These are phyloP conservation scores for Chrysochloris asiatica DNA, from an alignment of 2,113 vertebrate genomes.

Conservation along the genomic window DNA sequence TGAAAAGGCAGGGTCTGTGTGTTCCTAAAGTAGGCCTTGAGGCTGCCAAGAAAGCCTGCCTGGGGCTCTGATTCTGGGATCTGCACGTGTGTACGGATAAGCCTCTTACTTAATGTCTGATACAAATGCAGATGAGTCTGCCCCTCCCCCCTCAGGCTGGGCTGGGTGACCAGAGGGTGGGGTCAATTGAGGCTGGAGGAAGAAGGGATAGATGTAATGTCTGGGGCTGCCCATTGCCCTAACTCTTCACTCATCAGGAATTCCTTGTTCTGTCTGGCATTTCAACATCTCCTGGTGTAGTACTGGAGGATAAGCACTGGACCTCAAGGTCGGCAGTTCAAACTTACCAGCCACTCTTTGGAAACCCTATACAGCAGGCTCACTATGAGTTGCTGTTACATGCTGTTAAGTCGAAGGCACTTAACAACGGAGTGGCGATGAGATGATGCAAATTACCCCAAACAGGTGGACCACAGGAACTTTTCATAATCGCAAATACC, in stretches of 20 bases:
- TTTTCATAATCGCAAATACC: slow-evolving; percentile 29
- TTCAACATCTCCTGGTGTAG: neutral
- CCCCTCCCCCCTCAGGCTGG: too few species aligned
- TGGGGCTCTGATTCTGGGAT: neutral
- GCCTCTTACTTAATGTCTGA: too few species aligned
- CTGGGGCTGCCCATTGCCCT: neutral
- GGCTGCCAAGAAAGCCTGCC: neutral
- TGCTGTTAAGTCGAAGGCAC: too few species aligned
- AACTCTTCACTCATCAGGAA: neutral
- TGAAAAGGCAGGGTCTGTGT: neutral
- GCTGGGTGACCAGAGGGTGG: neutral
- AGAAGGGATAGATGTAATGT: neutral
- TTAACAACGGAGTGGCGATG: too few species aligned
- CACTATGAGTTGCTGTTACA: too few species aligned
- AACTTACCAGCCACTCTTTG: too few species aligned
- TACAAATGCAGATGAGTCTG: too few species aligned
- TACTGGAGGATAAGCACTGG: too few species aligned
- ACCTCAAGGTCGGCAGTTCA: too few species aligned
- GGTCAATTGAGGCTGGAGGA: neutral
- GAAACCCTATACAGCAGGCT: too few species aligned
- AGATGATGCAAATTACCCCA: neutral
- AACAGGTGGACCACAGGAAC: neutral
- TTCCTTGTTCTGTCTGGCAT: neutral
- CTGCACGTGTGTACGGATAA: too few species aligned
- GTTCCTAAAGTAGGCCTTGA: neutral